These are phyloP conservation scores for Diarsia rubi DNA, from an alignment of 2,888 invertebrate genomes.

Conservation along the genomic window DNA sequence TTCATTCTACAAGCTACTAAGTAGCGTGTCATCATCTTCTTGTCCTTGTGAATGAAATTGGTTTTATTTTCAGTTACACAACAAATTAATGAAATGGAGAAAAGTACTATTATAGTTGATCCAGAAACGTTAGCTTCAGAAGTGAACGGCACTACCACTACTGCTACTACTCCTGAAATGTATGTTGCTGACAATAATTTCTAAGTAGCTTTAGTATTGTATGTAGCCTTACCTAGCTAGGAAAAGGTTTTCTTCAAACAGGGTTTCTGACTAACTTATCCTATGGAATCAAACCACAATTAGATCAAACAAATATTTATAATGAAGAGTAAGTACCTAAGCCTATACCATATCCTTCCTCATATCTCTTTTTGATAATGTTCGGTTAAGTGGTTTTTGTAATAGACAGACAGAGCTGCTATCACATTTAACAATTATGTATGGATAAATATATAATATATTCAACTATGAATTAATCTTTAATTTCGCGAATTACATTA, in stretches of 20 bases:
- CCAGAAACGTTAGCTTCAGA: constrained; percentile 7
- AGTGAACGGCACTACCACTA: constrained; percentile 23
- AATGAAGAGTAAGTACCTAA: neutral
- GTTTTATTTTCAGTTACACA: constrained; percentile 38
- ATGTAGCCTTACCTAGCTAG: neutral
- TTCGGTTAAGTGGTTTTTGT: neutral
- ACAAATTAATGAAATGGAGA: constrained; percentile 9
- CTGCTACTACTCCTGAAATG: constrained; percentile 26
- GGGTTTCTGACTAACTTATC: neutral
- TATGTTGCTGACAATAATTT: constrained; percentile 12
- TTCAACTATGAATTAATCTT: neutral
- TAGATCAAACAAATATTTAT: neutral
- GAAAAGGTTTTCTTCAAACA: neutral
- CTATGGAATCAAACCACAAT: neutral
- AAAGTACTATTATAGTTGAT: neutral
- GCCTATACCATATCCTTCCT: neutral
- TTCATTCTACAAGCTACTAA: neutral
- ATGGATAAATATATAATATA: neutral
- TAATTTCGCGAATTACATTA: too few relatives aligned
- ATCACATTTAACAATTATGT: neutral
- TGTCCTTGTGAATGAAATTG: neutral
- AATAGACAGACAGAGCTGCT: neutral
- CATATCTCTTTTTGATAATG: neutral
- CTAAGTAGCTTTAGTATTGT: neutral
- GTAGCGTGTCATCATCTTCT: neutral